phyloP scores from a whole-genome alignment of 37 sponge, comb jelly and placozoan species.

The Halisarca cf. caerulea region DNA sequence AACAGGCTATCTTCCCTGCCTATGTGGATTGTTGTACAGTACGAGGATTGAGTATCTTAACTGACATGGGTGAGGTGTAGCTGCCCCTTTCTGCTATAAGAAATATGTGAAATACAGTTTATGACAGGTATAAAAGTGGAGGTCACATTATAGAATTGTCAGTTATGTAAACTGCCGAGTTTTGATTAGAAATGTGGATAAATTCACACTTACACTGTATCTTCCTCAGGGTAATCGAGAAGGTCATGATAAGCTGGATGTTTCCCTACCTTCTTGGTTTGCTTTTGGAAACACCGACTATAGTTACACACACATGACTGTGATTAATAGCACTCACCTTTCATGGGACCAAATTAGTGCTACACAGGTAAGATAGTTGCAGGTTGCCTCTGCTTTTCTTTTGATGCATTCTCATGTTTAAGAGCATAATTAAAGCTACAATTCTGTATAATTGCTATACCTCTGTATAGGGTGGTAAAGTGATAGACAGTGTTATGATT shows the following conservation, averaged over 20 bases:
- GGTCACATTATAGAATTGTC: too few relatives aligned
- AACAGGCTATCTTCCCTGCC: too few relatives aligned
- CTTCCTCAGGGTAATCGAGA: constrained; percentile 42
- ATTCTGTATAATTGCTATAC: too few relatives aligned
- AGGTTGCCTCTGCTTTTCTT: not conserved
- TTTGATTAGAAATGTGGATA: too few relatives aligned
- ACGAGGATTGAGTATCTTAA: too few relatives aligned
- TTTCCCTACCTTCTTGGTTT: constrained; percentile 23
- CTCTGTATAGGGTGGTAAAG: constrained; percentile 15
- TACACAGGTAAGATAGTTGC: constrained; percentile 26
- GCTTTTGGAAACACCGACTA: constrained; percentile 34
- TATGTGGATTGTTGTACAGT: too few relatives aligned
- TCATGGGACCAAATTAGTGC: constrained; percentile 39
- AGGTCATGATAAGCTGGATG: not conserved
- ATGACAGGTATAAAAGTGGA: too few relatives aligned
- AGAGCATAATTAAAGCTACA: not conserved
- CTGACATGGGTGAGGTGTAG: too few relatives aligned
- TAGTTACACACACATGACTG: constrained; percentile 53
- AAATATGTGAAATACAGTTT: too few relatives aligned
- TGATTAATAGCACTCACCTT: constrained; percentile 39
- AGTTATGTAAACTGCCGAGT: too few relatives aligned
- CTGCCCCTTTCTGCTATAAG: too few relatives aligned
- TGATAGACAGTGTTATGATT: constrained; percentile 7
- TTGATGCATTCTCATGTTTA: not conserved
- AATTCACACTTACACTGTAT: too few relatives aligned